Evolutionary conservation across 2,888 invertebrate species (phyloP).

Genomic region (Marronus borbonicus): DNA sequence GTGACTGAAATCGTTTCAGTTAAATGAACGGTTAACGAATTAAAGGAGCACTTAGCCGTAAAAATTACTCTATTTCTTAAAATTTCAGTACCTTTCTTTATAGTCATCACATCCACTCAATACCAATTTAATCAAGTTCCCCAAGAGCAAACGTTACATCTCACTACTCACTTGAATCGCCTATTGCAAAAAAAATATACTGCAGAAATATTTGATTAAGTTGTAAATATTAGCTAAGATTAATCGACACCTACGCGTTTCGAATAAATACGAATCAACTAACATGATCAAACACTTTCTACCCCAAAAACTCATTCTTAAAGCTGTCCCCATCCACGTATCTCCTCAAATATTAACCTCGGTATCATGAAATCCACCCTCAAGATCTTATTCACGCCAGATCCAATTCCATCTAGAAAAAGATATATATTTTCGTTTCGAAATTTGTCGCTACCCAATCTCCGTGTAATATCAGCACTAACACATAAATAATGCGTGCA

Average conservation of each 20-base stretch:
- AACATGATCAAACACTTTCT: background rate
- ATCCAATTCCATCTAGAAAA: constrained; percentile 16
- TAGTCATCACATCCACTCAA: too few relatives aligned
- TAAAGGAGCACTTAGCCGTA: too few relatives aligned
- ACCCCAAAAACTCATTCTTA: background rate
- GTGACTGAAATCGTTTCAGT: constrained; percentile 18
- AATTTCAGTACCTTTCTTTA: too few relatives aligned
- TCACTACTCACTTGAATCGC: too few relatives aligned
- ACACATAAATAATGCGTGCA: constrained; percentile 19
- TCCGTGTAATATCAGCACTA: background rate
- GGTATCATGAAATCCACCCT: background rate
- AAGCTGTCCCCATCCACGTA: background rate
- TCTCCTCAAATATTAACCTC: constrained; percentile 13
- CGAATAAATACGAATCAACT: too few relatives aligned
- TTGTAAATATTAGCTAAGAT: too few relatives aligned
- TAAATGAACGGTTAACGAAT: constrained; percentile 9
- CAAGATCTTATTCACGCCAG: constrained; percentile 15
- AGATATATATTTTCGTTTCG: constrained; percentile 6
- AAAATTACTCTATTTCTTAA: too few relatives aligned
- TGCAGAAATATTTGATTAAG: too few relatives aligned
- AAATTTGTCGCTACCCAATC: constrained; percentile 16
- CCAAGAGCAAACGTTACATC: too few relatives aligned
- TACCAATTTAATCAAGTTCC: too few relatives aligned
- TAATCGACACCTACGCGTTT: too few relatives aligned
- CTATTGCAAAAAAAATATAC: too few relatives aligned